Conservation (phyloP, 1,140 invertebrate species). For the Pogonomyrmex californicus region DNA sequence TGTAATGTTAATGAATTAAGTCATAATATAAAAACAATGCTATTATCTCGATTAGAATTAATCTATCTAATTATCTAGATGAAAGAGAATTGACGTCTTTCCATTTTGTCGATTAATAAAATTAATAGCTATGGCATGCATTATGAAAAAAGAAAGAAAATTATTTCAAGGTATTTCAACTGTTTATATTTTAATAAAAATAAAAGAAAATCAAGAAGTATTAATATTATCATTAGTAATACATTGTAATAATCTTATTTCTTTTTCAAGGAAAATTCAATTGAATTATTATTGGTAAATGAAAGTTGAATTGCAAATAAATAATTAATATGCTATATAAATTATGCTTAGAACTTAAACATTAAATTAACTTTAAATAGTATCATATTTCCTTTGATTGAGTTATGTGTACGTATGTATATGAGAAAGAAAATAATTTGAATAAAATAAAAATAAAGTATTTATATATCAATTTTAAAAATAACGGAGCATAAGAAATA, state of each 20-base stretch:
- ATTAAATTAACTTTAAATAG: neutral
- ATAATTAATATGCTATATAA: neutral
- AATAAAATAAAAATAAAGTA: too few relatives aligned
- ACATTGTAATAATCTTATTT: neutral
- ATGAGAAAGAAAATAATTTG: too few relatives aligned
- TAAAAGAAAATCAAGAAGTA: too few relatives aligned
- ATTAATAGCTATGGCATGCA: neutral
- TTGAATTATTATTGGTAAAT: conserved; percentile 14
- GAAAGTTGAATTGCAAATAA: neutral
- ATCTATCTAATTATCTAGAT: conserved; percentile 21
- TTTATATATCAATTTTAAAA: too few relatives aligned
- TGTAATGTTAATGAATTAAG: neutral
- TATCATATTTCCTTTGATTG: too few relatives aligned
- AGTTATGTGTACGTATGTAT: too few relatives aligned
- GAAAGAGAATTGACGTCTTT: conserved; percentile 4
- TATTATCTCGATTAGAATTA: conserved; percentile 60
- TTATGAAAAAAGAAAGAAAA: neutral
- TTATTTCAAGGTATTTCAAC: neutral
- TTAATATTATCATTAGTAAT: conserved; percentile 14
- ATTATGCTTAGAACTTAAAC: neutral
- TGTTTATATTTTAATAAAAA: neutral
- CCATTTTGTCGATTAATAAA: neutral
- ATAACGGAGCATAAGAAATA: too few relatives aligned
- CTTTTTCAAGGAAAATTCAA: neutral
- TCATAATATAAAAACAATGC: neutral